Base-by-base conservation (phyloP, 2,888 invertebrate genomes). In the Melipona beecheii region DNA sequence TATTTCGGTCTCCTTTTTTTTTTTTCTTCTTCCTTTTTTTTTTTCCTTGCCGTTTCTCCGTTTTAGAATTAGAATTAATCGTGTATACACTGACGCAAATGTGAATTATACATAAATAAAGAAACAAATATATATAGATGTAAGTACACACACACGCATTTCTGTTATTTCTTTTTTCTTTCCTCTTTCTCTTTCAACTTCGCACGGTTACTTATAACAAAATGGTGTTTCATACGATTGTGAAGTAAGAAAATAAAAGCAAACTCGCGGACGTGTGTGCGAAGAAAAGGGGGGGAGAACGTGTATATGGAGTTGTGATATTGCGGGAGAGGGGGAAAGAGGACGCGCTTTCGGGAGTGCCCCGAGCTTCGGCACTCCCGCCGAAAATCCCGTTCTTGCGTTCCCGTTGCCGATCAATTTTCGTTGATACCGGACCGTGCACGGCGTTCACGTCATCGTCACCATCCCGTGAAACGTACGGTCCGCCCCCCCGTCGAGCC, bases 1-100 rank as follows among this genome's bases (percentile, higher is more conserved):
- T 0, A 31, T 31, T 31, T 31, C 31, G 4, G 91, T 93, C 92
- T 93, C 87, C 92, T 92, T 94, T 94, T 92, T 92, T 66, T 75
- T 58, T 49, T 66, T 52, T 70, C 52, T 69, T 73, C 50, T 65
- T 24, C 24, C 19, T 70, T 54, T 68, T 49, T 6, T 74, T 0
- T 31, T 31, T 4, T 3, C 1, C 31, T 31, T 31, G 31, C 31
- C 31, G 31, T 31, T 31, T 31, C 31, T 31, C 31, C 4, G 4
- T 4, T n/a, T n/a, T n/a, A 31, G 31, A 31, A 4, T 4, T 31
- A 31, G 31, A 31, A 31, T 31, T 31, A 31, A 31, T 31, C 4
- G 31, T 31, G 31, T 4, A 31, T 31, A 31, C 31, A 31, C 31
- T 0, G 4, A 3, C 31, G 31, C 31, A 4, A 31, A 31, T 31